Evolutionary conservation across 2,113 vertebrate genomes (phyloP), one percentile per base, ranked within the genome.

Genomic region (Hyperoodon ampullatus): DNA sequence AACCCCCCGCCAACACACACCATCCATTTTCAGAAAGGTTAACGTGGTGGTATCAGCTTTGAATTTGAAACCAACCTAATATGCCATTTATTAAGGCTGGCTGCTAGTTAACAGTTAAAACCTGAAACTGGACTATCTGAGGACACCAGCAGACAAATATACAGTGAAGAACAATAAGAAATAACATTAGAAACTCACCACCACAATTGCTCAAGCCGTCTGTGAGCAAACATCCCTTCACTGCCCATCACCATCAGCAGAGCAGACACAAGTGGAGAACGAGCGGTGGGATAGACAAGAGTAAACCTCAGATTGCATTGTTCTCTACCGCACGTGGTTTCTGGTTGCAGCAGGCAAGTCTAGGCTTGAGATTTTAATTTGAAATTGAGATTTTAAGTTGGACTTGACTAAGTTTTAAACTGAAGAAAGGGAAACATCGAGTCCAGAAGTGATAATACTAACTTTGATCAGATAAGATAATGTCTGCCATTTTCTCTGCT

Each of bases 1-100:
- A 14, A 0, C 0, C 12, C 16, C 7, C 1, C 8, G 11, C 0
- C 47, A 1, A 5, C 50, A 6, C 53, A 15, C 15, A 53, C 53
- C 15, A 53, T 42, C 23, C 19, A 47, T 61, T 63, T 58, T 33
- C 53, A 70, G 53, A 55, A 78, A 72, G 21, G 4, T 44, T 65
- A 65, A 13, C 2, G 8, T 33, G 24, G 24, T n/a, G 58, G 6
- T 35, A 39, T 53, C 23, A 18, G 5, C 42, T 93, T 96, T 80
- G 23, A 39, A 61, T 93, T n/a, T 30, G 26, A 90, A 72, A 23
- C 19, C n/a, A 42, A 21, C 7, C 30, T 90, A 26, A 53, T 89
- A n/a, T 50, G 58, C 6, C 9, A 88, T 6, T 7, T 14, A 44
- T 65, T 88, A 65, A 81, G 13, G 4, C n/a, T 2, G 3, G 12